A percentile compares a stretch with the other conserved stretches of the same genome.
Conservation (phyloP, 2,888 invertebrate genomes). For the Stictocephala bisonia region DNA sequence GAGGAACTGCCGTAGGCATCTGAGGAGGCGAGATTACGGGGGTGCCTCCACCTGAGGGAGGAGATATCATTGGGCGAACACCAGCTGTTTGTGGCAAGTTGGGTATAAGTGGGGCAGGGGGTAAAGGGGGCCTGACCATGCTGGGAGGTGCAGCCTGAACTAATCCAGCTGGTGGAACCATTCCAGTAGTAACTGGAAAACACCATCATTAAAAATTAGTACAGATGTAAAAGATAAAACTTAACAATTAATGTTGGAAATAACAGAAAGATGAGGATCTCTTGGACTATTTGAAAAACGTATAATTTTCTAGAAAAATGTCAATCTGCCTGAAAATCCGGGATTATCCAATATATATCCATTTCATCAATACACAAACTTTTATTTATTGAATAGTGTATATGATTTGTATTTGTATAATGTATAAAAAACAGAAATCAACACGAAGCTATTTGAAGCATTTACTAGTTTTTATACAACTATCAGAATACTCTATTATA, state of each 20-base stretch:
- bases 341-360: no score
- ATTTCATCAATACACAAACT: no score
- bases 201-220: neutral
- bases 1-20: constrained; percentile 62
- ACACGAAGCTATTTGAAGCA: no score
- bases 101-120: constrained; percentile 55
- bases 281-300: no score
- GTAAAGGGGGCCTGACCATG: constrained; percentile 48
- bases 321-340: no score
- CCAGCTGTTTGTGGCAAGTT: constrained; percentile 25
- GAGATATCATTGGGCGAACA: constrained; percentile 63
- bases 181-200: neutral
- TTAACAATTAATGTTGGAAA: neutral
- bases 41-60: constrained; percentile 64
- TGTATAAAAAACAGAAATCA: no score
- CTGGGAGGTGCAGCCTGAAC: constrained; percentile 30
- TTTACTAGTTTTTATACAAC: no score
- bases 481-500: no score
- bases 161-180: neutral
- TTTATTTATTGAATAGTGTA: no score
- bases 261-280: no score
- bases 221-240: neutral
- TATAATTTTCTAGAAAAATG: no score
- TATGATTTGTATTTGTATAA: no score
- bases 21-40: constrained; percentile 60